Evolutionary conservation across 2,113 vertebrate species (phyloP).

Genomic region (Brienomyrus longianalis): DNA sequence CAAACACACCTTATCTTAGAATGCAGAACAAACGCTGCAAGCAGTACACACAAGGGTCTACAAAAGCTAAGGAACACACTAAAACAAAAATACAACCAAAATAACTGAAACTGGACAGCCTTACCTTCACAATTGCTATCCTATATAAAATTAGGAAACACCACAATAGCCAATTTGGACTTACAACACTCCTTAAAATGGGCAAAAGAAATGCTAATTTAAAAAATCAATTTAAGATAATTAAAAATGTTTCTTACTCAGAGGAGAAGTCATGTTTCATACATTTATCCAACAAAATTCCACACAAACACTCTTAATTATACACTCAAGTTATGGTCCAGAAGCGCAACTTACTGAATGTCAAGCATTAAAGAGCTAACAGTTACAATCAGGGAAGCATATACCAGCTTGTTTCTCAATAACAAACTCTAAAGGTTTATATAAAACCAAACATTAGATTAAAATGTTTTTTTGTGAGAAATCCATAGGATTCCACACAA

Average conservation of each 20-base stretch:
- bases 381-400: background rate
- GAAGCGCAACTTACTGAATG: background rate
- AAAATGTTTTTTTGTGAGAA: background rate
- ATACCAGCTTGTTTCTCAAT: background rate
- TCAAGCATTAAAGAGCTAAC: background rate
- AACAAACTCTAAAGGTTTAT: background rate
- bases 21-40: background rate
- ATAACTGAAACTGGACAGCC: background rate
- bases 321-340: background rate
- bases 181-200: background rate
- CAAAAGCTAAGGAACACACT: background rate
- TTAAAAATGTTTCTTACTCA: background rate
- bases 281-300: background rate
- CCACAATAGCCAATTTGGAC: background rate
- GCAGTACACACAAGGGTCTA: background rate
- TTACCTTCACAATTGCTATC: background rate
- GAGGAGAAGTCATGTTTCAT: background rate
- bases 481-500: background rate
- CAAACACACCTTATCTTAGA: background rate
- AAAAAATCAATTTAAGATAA: background rate
- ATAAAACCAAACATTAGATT: background rate
- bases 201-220: background rate
- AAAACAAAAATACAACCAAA: background rate
- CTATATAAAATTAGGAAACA: background rate
- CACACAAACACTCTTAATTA: background rate